Evolutionary conservation across 2,113 vertebrate species (phyloP).

Genomic region (Oryzias javanicus): DNA sequence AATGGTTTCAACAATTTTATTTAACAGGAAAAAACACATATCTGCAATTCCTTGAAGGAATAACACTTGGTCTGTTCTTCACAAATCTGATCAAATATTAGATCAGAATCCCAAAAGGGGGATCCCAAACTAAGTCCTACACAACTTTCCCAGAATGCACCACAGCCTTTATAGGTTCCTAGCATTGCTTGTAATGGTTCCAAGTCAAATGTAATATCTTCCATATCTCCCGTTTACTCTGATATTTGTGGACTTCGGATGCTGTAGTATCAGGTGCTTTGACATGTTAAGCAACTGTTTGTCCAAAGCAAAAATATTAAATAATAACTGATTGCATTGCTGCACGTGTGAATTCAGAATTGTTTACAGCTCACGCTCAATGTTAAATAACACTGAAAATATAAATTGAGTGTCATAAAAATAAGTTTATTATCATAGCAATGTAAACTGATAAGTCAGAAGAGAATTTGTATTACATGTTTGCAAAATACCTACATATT

Average conservation of each 20-base stretch:
- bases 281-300: no score
- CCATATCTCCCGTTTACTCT: no score
- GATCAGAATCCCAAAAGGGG: slow-evolving; percentile 32
- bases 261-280: no score
- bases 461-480: background rate
- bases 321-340: no score
- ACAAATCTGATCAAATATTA: slow-evolving; percentile 4
- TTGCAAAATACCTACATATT: background rate
- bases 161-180: slow-evolving; percentile 63
- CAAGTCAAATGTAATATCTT: no score
- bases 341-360: no score
- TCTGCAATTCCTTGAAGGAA: background rate
- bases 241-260: no score
- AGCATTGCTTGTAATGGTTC: no score
- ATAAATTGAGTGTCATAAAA: slow-evolving; percentile 18
- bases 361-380: background rate
- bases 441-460: background rate
- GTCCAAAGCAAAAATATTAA: no score
- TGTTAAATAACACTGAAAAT: slow-evolving; percentile 5
- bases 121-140: slow-evolving; percentile 46
- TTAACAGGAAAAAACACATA: background rate
- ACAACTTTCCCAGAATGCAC: slow-evolving; percentile 45
- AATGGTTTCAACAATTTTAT: no score
- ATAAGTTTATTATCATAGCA: background rate
- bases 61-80: background rate